Conservation (phyloP, 2,797 vertebrate species). For the Microctenopoma stevenorrisi region DNA sequence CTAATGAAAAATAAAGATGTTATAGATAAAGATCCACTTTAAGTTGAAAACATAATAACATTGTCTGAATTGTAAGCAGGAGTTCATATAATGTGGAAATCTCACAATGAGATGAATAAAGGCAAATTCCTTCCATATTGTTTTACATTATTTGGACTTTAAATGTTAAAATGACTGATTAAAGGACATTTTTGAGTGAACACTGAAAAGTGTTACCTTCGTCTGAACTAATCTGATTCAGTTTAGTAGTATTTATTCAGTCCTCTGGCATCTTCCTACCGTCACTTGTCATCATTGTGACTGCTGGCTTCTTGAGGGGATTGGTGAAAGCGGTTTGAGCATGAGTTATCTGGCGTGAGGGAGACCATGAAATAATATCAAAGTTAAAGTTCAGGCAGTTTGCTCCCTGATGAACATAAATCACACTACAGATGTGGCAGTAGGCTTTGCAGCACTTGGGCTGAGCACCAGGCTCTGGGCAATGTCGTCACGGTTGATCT, state of each 20-base stretch:
- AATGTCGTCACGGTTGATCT: slow-evolving; percentile 93
- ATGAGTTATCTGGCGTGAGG: slow-evolving; percentile 33
- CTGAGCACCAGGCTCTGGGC: slow-evolving; percentile 87
- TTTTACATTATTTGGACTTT: slow-evolving; percentile 14
- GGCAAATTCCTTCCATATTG: slow-evolving; percentile 2
- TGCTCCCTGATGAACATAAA: slow-evolving; percentile 1
- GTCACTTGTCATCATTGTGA: slow-evolving; percentile 17
- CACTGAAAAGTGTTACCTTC: neutral
- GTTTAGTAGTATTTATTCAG: neutral
- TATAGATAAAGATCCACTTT: slow-evolving; percentile 16
- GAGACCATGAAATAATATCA: slow-evolving; percentile 37
- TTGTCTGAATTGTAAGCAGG: slow-evolving; percentile 7
- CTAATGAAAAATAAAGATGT: slow-evolving; percentile 15
- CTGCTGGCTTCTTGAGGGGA: slow-evolving; percentile 42
- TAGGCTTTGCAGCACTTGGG: slow-evolving; percentile 83
- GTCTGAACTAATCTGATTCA: slow-evolving; percentile 11
- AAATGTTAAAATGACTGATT: slow-evolving; percentile 17
- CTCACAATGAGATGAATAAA: slow-evolving; percentile 30
- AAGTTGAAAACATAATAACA: slow-evolving; percentile 14
- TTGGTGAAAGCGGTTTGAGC: slow-evolving; percentile 31
- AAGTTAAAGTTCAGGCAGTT: slow-evolving; percentile 24
- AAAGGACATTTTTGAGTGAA: slow-evolving; percentile 2
- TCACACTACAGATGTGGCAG: slow-evolving; percentile 91
- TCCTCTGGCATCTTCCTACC: slow-evolving; percentile 17
- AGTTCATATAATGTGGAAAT: slow-evolving; percentile 16